Percentiles rank a stretch among this genome's conserved stretches.
These are phyloP conservation scores for Scolopax mira DNA, from an alignment of 2,113 vertebrate species.

Conservation along the genomic window DNA sequence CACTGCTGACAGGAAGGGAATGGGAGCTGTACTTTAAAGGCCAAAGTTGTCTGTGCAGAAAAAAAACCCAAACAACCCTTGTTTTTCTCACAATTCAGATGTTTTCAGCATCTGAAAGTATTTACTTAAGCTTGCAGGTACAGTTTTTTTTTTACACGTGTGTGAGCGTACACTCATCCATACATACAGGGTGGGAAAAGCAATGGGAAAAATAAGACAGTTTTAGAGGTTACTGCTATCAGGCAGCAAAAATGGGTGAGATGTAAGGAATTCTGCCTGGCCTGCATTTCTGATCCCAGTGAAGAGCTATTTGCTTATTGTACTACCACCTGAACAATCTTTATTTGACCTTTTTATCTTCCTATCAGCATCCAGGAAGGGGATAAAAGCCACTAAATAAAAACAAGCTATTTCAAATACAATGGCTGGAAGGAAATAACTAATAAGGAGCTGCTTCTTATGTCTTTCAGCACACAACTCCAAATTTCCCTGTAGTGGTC, in stretches of 20 bases:
- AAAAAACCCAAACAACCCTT: not conserved
- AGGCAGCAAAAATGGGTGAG: not conserved
- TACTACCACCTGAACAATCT: not conserved
- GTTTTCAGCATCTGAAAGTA: not conserved
- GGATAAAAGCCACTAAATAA: not conserved
- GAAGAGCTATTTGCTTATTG: not conserved
- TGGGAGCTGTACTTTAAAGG: not conserved
- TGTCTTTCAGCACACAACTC: slow-evolving; percentile 81
- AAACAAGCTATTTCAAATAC: not conserved
- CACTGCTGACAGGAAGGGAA: not conserved
- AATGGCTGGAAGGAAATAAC: not conserved
- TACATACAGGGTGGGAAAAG: not conserved
- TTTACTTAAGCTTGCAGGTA: not conserved
- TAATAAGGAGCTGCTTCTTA: slow-evolving; percentile 26
- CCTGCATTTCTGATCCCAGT: not conserved
- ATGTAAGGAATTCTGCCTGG: not conserved
- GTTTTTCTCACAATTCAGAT: not conserved
- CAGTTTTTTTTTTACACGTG: not conserved
- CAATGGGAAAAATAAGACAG: not conserved
- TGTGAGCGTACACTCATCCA: not conserved
- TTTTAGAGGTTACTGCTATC: not conserved
- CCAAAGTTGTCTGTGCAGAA: not conserved
- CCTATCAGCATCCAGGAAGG: not conserved
- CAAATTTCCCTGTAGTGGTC: slow-evolving; percentile 88
- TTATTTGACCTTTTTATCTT: not conserved